Base-by-base conservation (phyloP, 2,888 invertebrate genomes). In the Rhagium mordax region DNA sequence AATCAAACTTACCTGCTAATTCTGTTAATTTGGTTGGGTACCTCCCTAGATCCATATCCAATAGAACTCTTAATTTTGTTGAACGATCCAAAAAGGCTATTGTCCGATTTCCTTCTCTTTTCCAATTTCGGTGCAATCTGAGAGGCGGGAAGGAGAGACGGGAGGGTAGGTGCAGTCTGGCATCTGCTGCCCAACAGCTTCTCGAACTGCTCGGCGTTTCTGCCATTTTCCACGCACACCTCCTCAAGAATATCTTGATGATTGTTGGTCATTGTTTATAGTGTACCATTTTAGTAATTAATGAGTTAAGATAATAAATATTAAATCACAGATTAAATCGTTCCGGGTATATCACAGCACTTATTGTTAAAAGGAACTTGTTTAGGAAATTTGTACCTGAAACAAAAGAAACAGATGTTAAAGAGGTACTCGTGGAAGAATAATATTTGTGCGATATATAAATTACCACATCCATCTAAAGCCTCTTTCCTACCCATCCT, bases 51-150 rank as follows among this genome's bases (percentile, higher is more conserved):
- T 41, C 75, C 82, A 89, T 85, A 90, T 87, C 83, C 90, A 88
- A 83, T 89, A 85, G 81, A 90, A 87, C 80, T 57, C 88, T 91
- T 74, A 90, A 88, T 89, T 90, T 89, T 88, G 76, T 90, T 90
- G 80, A 91, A 88, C 47, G 90, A 88, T 70, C 89, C 89, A 76
- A 91, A 87, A 47, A 91, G 86, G 76, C 91, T 90, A 27, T 82
- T 85, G 71, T 85, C 86, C 66, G 90, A 84, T 41, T 80, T 82
- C 64, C 83, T 78, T 27, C 85, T 74, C 10, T 70, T 77, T 7
- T 81, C 78, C 53, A 81, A 71, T 41, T 75, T 76, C 18, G 80
- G 77, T 7, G 74, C 77, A 27, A 81, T 79, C 68, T 82, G 81
- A 51, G 76, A 59, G n/a, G 79, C 75, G 6, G 81, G 78, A n/a